Base-by-base conservation (phyloP, 2,113 vertebrate genomes). In the Thoracochromis brauschi region DNA sequence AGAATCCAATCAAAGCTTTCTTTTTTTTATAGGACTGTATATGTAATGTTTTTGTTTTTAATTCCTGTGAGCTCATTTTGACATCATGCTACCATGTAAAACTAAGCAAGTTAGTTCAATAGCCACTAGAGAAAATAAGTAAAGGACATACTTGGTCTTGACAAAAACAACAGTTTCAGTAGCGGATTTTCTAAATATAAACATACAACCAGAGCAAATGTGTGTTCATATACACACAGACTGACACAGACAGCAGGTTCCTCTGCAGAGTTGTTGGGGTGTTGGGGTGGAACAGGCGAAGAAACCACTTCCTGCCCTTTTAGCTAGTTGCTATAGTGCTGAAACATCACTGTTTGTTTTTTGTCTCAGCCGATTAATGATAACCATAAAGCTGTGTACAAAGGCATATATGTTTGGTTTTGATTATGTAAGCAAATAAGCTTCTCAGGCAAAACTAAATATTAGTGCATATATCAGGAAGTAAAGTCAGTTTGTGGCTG, bases 301-400 rank as follows among this genome's bases (percentile, higher is more conserved):
- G 65, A 94, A 94, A 94, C 95, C 95, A 95, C 95, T 95, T 96
- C 96, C 95, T 95, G 93, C 81, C 81, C 71, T 57, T 5, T 2
- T n/a, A 60, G 55, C 21, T 38, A 8, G 91, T 89, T 91, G 89
- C 85, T 63, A 78, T 86, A 49, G 80, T 2, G 57, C 68, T 40
- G 31, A 63, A 80, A 35, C 35, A 33, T 10, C 33, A 65, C 3
- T 58, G 82, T 88, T 88, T 91, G 85, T 78, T 85, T 84, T 84
- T 83, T 55, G 38, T 81, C 75, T 26, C 14, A 31, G 21, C 12
- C 14, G 4, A 42, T 81, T 78, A 21, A 51, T 75, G 45, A 87
- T 71, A 86, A 84, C 35, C 53, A 57, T 71, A 17, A 12, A 14
- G 83, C 71, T 85, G 33, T 60, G 87, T 19, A 49, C 40, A 75